Base-by-base conservation (phyloP, 92 coral and sea anemone genomes). In the Zoanthus sociatus region DNA sequence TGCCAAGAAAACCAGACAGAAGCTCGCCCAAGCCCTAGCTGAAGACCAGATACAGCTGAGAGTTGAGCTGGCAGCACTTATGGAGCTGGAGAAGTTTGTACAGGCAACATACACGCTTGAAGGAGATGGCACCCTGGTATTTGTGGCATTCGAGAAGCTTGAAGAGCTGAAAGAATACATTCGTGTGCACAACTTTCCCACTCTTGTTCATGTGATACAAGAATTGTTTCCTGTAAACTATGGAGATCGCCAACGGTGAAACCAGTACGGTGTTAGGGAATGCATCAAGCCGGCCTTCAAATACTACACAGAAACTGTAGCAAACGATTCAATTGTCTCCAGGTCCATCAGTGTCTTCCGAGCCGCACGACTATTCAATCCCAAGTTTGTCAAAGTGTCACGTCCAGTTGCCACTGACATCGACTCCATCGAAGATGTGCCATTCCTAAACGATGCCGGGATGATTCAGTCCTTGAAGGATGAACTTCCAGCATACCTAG, bases 101-200 rank as follows among this genome's bases (percentile, higher is more conserved):
- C 46, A 73, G 79, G 70, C 88, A 84, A 84, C 88, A 32, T 84
- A 84, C 79, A 84, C 71, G 15, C 88, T 84, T 47, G 88, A 84
- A 18, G 53, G 88, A 32, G 81, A 84, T 71, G 81, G 88, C 67
- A 51, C 73, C 70, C 51, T 71, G 82, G 70, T 84, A n/a, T 71
- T 71, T 31, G 37, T 71, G 30, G 87, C 87, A 47, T 83, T 18
- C 42, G 78, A 83, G 87, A 83, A 83, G 87, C 78, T 83, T 64
- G 87, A 68, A 48, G 78, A 47, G n/a, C 78, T 75, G 33, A 75
- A 20, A 46, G 78, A n/a, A 75, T 75, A 47, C 61, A 84, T 84
- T 61, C 88, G 50, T 48, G 88, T 84, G 50, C 79, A 73, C 46
- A 84, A 84, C 69, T 73, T 84, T 32, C 64, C 88, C 67, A 70